Conservation (phyloP, 2,888 invertebrate genomes). For the Carcina quercana region DNA sequence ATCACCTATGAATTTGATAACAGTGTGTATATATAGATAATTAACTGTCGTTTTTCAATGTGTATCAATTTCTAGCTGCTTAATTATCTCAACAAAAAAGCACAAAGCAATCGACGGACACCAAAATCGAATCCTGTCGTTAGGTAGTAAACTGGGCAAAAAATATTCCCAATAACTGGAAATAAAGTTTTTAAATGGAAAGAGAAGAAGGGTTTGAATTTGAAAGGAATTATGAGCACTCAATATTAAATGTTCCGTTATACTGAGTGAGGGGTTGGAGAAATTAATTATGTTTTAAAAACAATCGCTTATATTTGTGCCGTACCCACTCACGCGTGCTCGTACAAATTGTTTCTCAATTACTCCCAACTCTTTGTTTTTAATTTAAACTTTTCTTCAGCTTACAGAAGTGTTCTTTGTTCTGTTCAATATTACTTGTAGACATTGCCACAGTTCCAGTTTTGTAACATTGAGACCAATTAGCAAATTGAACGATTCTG, state of each 20-base stretch:
- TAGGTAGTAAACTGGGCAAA: constrained; percentile 36
- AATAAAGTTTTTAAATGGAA: constrained; percentile 51
- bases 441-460: constrained; percentile 7
- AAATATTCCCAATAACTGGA: constrained; percentile 34
- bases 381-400: constrained; percentile 59
- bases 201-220: constrained; percentile 64
- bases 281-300: constrained; percentile 74
- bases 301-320: constrained; percentile 69
- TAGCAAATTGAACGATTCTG: too few species aligned
- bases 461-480: constrained; percentile 5
- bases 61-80: too few species aligned
- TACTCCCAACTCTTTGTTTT: constrained; percentile 68
- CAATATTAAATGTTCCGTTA: constrained; percentile 73
- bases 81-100: too few species aligned
- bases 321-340: constrained; percentile 67
- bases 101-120: too few species aligned
- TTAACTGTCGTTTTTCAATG: too few species aligned
- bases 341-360: constrained; percentile 69
- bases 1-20: too few species aligned
- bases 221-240: constrained; percentile 70
- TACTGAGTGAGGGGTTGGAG: constrained; percentile 58
- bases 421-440: constrained; percentile 9
- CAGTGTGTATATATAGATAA: too few species aligned
- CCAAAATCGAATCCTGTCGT: too few species aligned
- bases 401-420: constrained; percentile 24